These are phyloP conservation scores for Anarhynchus alexandrinus DNA, from an alignment of 2,113 vertebrate species.

Conservation along the genomic window DNA sequence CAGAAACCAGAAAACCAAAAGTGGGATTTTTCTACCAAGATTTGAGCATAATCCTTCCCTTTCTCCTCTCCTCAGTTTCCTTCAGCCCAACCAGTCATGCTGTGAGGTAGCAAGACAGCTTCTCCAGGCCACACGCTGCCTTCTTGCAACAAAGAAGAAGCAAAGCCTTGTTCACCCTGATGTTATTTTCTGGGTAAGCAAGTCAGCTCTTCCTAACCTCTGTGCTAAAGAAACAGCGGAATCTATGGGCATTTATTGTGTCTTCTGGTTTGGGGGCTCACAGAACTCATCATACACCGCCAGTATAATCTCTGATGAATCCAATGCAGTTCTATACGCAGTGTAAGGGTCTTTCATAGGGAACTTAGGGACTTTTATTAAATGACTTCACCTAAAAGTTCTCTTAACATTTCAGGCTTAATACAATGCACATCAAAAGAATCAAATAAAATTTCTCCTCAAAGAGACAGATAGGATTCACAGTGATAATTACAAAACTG, in stretches of 20 bases:
- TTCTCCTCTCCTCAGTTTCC: background rate
- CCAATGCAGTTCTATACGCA: background rate
- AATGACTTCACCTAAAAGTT: background rate
- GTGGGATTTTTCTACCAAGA: background rate
- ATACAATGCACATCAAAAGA: background rate
- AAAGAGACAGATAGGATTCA: background rate
- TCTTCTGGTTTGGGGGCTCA: no score
- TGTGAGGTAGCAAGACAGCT: background rate
- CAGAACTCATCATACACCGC: background rate
- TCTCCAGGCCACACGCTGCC: fast-evolving
- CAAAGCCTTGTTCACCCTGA: background rate
- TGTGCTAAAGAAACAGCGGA: background rate
- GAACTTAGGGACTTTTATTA: background rate
- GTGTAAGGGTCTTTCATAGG: background rate
- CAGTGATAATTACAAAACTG: background rate
- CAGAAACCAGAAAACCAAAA: background rate
- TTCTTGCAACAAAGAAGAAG: background rate
- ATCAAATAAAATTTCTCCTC: background rate
- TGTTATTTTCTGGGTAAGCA: background rate
- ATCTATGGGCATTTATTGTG: background rate
- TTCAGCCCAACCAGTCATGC: background rate
- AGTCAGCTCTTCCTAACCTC: background rate
- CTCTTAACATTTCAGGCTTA: background rate
- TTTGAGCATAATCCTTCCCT: background rate
- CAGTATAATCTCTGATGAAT: background rate